Evolutionary conservation across 2,797 vertebrate genomes (phyloP).

Genomic region (Amblyraja radiata): DNA sequence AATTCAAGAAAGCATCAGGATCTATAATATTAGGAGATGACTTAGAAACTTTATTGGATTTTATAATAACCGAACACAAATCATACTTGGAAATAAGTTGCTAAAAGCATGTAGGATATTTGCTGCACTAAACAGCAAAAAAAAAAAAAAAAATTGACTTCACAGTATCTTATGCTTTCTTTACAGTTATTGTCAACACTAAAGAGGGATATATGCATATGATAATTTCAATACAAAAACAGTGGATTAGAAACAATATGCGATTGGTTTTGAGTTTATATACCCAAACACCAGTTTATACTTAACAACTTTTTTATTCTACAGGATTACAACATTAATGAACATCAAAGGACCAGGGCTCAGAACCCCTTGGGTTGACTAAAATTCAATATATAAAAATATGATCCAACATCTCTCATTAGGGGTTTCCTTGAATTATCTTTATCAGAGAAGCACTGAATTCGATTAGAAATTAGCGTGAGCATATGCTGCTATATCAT

Average conservation of each 20-base stretch:
- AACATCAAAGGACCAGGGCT: slow-evolving; percentile 30
- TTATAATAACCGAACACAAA: slow-evolving; percentile 33
- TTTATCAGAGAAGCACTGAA: neutral
- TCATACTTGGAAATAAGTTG: slow-evolving; percentile 19
- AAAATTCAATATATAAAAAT: slow-evolving; percentile 31
- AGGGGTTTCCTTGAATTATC: neutral
- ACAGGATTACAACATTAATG: slow-evolving; percentile 31
- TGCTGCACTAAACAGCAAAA: slow-evolving; percentile 24
- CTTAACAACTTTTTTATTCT: slow-evolving; percentile 18
- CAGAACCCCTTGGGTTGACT: slow-evolving; percentile 5
- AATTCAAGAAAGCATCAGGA: neutral
- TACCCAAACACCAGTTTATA: slow-evolving; percentile 15
- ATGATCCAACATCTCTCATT: neutral
- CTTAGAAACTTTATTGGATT: slow-evolving; percentile 36
- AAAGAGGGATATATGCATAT: slow-evolving; percentile 32
- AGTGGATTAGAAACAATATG: slow-evolving; percentile 23
- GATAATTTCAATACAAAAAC: slow-evolving; percentile 20
- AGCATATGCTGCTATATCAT: slow-evolving; percentile 1
- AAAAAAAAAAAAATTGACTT: neutral
- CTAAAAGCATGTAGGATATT: slow-evolving; percentile 27
- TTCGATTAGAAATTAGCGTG: neutral
- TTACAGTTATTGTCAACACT: slow-evolving; percentile 20
- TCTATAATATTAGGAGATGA: slow-evolving; percentile 30
- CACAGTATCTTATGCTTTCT: slow-evolving; percentile 29
- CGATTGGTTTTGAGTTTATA: neutral